phyloP scores from a whole-genome alignment of 2,113 vertebrate species.

The Progne subis region DNA sequence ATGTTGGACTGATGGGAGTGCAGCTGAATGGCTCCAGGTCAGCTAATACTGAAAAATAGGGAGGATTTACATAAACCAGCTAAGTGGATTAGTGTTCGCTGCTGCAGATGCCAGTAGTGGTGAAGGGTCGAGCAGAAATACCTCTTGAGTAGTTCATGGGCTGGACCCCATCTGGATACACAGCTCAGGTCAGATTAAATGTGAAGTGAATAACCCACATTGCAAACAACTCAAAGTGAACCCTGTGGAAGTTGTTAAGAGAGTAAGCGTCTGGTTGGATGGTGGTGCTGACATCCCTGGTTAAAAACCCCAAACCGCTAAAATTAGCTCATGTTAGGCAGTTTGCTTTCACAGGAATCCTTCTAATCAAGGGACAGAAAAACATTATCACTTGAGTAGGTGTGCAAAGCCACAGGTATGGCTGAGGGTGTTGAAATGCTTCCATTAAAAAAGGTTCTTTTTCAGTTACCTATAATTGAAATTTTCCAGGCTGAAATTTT shows the following conservation, averaged over 20 bases:
- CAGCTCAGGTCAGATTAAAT: not conserved
- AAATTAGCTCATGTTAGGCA: not conserved
- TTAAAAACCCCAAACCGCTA: not conserved
- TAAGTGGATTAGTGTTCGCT: not conserved
- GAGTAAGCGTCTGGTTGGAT: not conserved
- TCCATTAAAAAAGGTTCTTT: slow-evolving; percentile 7
- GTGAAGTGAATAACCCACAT: not conserved
- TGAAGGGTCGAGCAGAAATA: not conserved
- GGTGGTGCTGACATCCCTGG: not conserved
- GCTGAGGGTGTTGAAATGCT: not conserved
- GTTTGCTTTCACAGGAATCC: not conserved
- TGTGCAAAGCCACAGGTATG: not conserved
- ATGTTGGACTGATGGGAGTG: accelerated
- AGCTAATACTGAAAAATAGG: not conserved
- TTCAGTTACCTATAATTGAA: slow-evolving; percentile 44
- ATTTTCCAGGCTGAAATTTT: slow-evolving; percentile 53
- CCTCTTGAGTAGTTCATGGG: not conserved
- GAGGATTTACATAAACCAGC: not conserved
- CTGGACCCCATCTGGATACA: not conserved
- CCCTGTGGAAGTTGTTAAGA: not conserved
- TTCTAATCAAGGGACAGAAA: not conserved
- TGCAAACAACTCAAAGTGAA: accelerated
- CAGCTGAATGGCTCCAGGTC: slow-evolving; percentile 1
- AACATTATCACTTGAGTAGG: not conserved
- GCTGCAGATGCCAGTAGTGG: not conserved